phyloP scores from a whole-genome alignment of 2,113 vertebrate species.

The Apistogramma diplotaenia region DNA sequence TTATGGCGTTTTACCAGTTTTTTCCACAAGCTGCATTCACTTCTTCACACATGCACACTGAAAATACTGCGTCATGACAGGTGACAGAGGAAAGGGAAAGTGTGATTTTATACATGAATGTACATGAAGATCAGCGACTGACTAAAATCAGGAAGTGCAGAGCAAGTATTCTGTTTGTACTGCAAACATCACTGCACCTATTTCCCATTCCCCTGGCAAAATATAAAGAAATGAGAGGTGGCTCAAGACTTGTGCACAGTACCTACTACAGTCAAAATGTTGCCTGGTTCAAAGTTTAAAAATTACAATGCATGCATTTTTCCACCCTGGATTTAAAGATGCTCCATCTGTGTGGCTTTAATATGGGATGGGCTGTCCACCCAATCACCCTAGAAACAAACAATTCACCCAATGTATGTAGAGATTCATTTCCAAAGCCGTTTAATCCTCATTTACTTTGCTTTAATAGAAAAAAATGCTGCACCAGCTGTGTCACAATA shows the following conservation, averaged over 20 bases:
- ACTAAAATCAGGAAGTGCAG: background rate
- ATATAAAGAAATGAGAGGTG: background rate
- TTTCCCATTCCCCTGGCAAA: background rate
- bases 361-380: constrained; percentile 8
- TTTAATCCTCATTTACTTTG: constrained; percentile 18
- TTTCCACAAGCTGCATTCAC: background rate
- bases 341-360: background rate
- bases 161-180: background rate
- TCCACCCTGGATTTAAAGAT: background rate
- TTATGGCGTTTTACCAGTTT: background rate
- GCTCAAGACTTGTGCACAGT: background rate
- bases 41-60: background rate
- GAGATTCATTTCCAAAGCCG: constrained; percentile 40
- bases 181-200: background rate
- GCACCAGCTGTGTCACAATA: constrained; percentile 57
- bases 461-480: constrained; percentile 7
- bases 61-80: background rate
- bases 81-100: background rate
- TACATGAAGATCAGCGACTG: background rate
- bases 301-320: background rate
- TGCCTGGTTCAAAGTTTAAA: background rate
- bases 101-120: background rate
- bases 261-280: background rate
- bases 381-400: background rate
- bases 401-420: background rate